Conservation (phyloP, 30 jellyfish, hydroid and myxozoan species). For the Nemopilema nomurai region DNA sequence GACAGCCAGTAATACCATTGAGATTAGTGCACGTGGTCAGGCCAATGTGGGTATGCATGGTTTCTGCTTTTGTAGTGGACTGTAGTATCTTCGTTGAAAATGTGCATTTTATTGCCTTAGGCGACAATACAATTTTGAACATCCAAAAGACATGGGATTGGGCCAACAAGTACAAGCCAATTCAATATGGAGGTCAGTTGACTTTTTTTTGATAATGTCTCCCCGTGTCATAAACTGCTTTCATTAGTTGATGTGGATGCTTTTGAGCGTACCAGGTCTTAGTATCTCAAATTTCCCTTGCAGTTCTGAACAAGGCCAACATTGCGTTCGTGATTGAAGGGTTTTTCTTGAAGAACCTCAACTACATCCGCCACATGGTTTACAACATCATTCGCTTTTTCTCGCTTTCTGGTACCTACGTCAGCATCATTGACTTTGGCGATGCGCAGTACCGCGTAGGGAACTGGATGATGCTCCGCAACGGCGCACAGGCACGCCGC, state of each 20-base stretch:
- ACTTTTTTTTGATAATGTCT: background rate
- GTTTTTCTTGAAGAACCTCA: slow-evolving; percentile 66
- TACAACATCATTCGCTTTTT: slow-evolving; percentile 87
- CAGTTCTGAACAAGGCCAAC: slow-evolving; percentile 72
- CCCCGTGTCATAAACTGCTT: background rate
- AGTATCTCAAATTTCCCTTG: no score
- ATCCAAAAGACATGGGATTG: slow-evolving; percentile 77
- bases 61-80: no score
- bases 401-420: slow-evolving; percentile 87
- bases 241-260: background rate
- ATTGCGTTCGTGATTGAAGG: slow-evolving; percentile 90
- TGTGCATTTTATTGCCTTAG: background rate
- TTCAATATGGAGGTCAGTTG: slow-evolving; percentile 69
- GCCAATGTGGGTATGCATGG: no score
- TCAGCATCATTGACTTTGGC: slow-evolving; percentile 81
- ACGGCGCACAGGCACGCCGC: slow-evolving; percentile 71
- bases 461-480: slow-evolving; percentile 77
- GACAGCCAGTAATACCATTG: no score
- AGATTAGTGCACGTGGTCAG: no score
- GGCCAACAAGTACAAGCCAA: slow-evolving; percentile 63
- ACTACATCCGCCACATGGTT: slow-evolving; percentile 83
- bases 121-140: slow-evolving; percentile 48
- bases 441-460: slow-evolving; percentile 73
- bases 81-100: no score
- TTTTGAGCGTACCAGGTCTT: no score